Evolutionary conservation across 2,113 vertebrate genomes (phyloP).

Genomic region (Asarcornis scutulata): DNA sequence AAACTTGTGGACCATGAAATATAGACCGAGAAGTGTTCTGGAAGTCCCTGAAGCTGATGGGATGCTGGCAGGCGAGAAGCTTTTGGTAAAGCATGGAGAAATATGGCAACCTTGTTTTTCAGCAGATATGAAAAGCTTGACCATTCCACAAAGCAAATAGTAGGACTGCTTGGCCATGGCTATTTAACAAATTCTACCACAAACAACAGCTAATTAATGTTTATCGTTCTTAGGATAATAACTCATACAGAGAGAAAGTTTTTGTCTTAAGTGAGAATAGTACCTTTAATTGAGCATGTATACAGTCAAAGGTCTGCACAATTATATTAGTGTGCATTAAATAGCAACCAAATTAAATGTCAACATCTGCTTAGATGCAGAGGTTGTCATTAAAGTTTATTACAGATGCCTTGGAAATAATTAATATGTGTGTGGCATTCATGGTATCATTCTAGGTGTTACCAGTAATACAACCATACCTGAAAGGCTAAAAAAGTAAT

Average conservation of each 20-base stretch:
- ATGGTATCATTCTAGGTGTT: background rate
- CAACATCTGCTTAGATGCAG: background rate
- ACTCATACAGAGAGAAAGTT: background rate
- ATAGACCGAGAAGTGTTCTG: background rate
- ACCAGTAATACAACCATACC: background rate
- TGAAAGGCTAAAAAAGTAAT: background rate
- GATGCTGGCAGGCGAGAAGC: background rate
- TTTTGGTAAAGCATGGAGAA: background rate
- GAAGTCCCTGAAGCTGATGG: background rate
- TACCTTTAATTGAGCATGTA: background rate
- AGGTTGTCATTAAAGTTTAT: background rate
- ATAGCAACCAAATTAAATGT: background rate
- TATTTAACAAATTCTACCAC: background rate
- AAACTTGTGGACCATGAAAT: background rate
- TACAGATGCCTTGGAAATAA: background rate
- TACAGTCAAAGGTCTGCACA: background rate
- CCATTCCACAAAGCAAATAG: too few species aligned
- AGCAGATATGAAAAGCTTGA: background rate
- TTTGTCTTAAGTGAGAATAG: background rate
- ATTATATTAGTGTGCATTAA: background rate
- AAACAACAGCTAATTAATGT: background rate
- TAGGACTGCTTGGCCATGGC: background rate
- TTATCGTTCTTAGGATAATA: background rate
- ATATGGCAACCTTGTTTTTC: background rate
- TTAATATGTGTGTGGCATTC: background rate